phyloP scores from a whole-genome alignment of 1,140 invertebrate genomes.

The Brachystomella parvula region DNA sequence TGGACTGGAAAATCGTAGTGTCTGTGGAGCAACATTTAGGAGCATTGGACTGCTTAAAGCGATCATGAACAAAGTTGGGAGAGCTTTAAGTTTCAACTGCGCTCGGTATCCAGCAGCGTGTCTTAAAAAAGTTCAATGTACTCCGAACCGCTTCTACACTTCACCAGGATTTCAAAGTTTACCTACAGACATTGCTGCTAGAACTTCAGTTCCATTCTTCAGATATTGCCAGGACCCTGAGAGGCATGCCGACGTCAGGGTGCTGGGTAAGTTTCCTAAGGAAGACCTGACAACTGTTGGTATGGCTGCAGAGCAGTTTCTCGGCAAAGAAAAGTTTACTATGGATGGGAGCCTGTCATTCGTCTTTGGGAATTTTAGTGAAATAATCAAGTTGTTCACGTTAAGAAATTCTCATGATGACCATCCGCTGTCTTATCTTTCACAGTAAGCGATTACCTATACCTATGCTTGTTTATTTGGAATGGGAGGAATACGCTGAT shows the following conservation, averaged over 20 bases:
- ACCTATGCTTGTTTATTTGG: not conserved
- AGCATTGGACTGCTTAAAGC: too few species aligned
- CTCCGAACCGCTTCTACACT: not conserved
- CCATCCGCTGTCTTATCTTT: conserved; percentile 14
- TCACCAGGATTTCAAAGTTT: not conserved
- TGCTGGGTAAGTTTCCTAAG: not conserved
- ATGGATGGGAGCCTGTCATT: not conserved
- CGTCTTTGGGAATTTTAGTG: conserved; percentile 17
- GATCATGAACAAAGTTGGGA: too few species aligned
- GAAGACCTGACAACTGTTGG: not conserved
- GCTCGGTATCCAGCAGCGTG: too few species aligned
- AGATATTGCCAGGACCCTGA: not conserved
- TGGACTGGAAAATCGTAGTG: too few species aligned
- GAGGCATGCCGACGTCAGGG: not conserved
- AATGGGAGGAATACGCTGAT: not conserved
- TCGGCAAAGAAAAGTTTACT: conserved; percentile 13
- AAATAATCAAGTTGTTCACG: conserved; percentile 16
- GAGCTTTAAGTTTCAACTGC: too few species aligned
- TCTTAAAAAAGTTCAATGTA: too few species aligned
- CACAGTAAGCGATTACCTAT: conserved; percentile 14
- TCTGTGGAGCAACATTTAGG: too few species aligned
- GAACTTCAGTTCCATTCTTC: not conserved
- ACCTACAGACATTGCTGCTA: too few species aligned
- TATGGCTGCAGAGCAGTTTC: conserved; percentile 5
- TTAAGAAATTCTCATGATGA: conserved; percentile 17